A percentile compares a stretch with the other conserved stretches of the same genome.
These are phyloP conservation scores for Hoplostethus atlanticus DNA, from an alignment of 2,797 vertebrate species.

Conservation along the genomic window DNA sequence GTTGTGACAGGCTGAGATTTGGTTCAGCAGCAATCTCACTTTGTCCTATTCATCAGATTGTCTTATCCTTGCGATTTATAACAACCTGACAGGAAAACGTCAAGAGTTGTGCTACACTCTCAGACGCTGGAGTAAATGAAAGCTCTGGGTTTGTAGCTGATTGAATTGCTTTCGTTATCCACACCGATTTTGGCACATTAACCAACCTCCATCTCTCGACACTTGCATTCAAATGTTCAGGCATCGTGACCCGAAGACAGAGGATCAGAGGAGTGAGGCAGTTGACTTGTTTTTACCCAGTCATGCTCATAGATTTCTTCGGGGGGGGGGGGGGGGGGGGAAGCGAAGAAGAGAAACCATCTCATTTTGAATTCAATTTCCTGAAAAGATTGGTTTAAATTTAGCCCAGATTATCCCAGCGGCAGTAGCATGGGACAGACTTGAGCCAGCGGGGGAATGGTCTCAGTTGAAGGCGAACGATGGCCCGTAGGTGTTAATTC, in stretches of 20 bases:
- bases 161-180: neutral
- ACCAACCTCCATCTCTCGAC: slow-evolving; percentile 18
- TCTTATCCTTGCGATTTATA: neutral
- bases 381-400: slow-evolving; percentile 22
- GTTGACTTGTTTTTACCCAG: slow-evolving; percentile 12
- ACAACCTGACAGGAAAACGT: neutral
- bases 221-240: slow-evolving; percentile 26
- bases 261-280: slow-evolving; percentile 18
- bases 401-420: slow-evolving; percentile 1
- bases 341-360: neutral
- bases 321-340: no score
- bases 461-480: neutral
- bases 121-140: neutral
- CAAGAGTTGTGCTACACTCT: neutral
- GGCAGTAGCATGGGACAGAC: neutral
- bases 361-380: slow-evolving; percentile 33
- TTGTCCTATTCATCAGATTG: neutral
- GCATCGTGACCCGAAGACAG: slow-evolving; percentile 6
- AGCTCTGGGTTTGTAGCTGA: neutral
- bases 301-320: slow-evolving; percentile 7
- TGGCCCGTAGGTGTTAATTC: neutral
- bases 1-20: neutral
- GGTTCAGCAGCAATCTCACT: neutral
- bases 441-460: neutral
- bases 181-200: slow-evolving; percentile 7